Conservation (phyloP, 2,888 invertebrate species). For the Phaonia tiefii region DNA sequence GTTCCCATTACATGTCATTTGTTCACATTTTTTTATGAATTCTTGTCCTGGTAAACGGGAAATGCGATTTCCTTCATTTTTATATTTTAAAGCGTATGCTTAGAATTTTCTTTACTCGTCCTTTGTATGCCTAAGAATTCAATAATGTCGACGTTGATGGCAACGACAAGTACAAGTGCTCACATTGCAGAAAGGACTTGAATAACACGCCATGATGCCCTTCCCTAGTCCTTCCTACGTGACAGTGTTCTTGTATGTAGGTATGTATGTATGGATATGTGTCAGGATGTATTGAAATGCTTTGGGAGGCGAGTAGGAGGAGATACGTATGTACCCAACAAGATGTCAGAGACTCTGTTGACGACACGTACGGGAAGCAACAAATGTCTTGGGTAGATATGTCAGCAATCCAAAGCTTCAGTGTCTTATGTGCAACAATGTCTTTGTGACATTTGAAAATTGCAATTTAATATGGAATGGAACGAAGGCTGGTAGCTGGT, state of each 20-base stretch:
- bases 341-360: slow-evolving; percentile 9
- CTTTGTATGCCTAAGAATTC: slow-evolving; percentile 50
- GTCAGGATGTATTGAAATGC: background rate
- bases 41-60: slow-evolving; percentile 31
- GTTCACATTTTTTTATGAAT: slow-evolving; percentile 14
- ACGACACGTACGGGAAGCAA: slow-evolving; percentile 58
- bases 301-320: no score
- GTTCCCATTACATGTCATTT: slow-evolving; percentile 25
- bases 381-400: slow-evolving; percentile 54
- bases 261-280: background rate
- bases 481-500: slow-evolving; percentile 2
- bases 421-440: slow-evolving; percentile 50
- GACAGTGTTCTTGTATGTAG: background rate
- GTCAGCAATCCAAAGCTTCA: slow-evolving; percentile 43
- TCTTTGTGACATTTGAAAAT: slow-evolving; percentile 56
- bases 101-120: slow-evolving; percentile 20
- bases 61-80: slow-evolving; percentile 44
- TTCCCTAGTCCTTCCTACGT: background rate
- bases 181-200: background rate
- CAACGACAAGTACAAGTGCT: slow-evolving; percentile 27
- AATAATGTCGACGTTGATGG: slow-evolving; percentile 38
- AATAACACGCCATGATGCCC: background rate
- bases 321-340: background rate
- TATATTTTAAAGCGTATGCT: slow-evolving; percentile 39
- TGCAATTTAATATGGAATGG: slow-evolving; percentile 52